Evolutionary conservation across 2,113 vertebrate genomes (phyloP).

Genomic region (Tragulus kanchil): DNA sequence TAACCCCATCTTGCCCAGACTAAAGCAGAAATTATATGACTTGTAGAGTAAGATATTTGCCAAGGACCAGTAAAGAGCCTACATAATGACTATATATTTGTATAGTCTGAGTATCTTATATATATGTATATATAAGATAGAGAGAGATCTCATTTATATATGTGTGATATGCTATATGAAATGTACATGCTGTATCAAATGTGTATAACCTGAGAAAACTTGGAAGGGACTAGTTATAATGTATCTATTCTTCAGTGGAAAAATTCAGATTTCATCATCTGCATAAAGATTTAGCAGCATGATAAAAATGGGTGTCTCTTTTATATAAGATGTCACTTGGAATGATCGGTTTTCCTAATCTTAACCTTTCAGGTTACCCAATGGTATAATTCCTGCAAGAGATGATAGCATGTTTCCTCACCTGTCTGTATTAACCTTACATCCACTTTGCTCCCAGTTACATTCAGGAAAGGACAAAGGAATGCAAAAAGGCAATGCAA

Average conservation of each 20-base stretch:
- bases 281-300: constrained; percentile 55
- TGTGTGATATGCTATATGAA: neutral
- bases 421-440: neutral
- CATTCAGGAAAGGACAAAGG: neutral
- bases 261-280: constrained; percentile 64
- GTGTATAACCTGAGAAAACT: neutral
- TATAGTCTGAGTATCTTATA: neutral
- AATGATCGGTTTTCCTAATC: constrained; percentile 47
- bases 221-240: neutral
- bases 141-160: neutral
- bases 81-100: neutral
- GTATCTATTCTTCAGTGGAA: constrained; percentile 31
- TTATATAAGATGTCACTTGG: constrained; percentile 74
- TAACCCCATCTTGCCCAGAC: neutral
- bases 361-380: constrained; percentile 62
- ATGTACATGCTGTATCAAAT: neutral
- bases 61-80: neutral
- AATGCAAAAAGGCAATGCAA: neutral
- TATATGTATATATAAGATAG: neutral
- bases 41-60: neutral
- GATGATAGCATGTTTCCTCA: neutral
- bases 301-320: constrained; percentile 73
- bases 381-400: neutral
- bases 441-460: neutral
- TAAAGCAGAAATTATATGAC: neutral